Evolutionary conservation across 1,140 invertebrate genomes (phyloP), one percentile per base, ranked within the genome.

Genomic region (Caenorhabditis latens): DNA sequence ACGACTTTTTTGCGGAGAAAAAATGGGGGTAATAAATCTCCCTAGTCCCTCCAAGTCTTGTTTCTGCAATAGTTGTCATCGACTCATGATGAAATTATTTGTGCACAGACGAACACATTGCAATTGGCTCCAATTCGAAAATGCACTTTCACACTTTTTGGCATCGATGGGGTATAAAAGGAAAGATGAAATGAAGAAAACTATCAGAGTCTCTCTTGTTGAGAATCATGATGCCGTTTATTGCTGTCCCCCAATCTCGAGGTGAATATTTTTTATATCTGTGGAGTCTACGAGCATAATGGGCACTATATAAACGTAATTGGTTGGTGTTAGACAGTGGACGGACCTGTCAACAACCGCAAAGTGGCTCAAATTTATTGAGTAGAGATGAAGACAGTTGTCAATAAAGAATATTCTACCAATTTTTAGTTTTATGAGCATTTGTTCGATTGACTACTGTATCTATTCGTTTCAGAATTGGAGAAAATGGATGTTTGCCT

Each of bases 211-310:
- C 46, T 79, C 71, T n/a, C 4, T 79, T 50, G 53, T 11, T 21
- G 46, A 50, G 71, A 79, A 50, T 53, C 71, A 79, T 79, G 71
- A 79, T 79, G 46, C 71, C 71, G 46, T 79, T 79, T 42, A 79
- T 79, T 50, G 71, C n/a, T 14, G 43, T 42, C 19, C 46, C 71
- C 43, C 13, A 79, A 50, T 50, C 46, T 11, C 71, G 21, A 50
- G 71, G 71, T 79, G n/a, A 21, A 63, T 61, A 61, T 24, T 61
- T 61, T 19, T 5, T 21, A 9, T 53, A 53, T 53, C 50, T 53
- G 50, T 53, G 16, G 1, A 16, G 9, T 53, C 50, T 9, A 4
- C 16, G 11, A 13, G 50, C 50, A 53, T 53, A 53, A 53, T 53
- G 9, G 16, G 50, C 0, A 2, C 32, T 32, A 32, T 32, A 32